Base-by-base conservation (phyloP, 2,797 vertebrate genomes). In the Iguana delicatissima region DNA sequence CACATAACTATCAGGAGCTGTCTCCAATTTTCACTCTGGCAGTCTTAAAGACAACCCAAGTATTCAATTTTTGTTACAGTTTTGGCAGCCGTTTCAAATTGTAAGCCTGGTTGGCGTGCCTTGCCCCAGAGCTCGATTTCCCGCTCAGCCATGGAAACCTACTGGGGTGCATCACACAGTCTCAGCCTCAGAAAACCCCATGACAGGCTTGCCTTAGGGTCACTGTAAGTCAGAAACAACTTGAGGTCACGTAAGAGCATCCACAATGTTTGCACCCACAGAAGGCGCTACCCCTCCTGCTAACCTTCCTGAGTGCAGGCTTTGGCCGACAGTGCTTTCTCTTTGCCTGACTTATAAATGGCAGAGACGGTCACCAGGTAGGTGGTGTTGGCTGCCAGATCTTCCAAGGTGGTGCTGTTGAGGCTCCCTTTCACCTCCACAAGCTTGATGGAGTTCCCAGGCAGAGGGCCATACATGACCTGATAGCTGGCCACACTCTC, bases 301-400 rank as follows among this genome's bases (percentile, higher is more conserved):
- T 97, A 96, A 98, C 98, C 98, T 93, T 98, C 98, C 83, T 97
- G 97, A 1, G 99, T 99, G 93, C 99, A 99, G 2, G 97, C 98
- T 93, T 98, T 99, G 64, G 98, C 98, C 0, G 99, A 99, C 95
- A 99, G 97, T 3, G 98, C 98, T 88, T 95, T 98, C 96, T 99
- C 98, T 88, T 94, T 97, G 80, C 99, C 99, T 0, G 98, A 98
- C 18, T 94, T 91, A 77, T 99, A 98, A 81, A 95, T 87, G 0
- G 98, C 98, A 0, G 96, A 98, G 72, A 99, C 97, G 0, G 99
- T 99, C 93, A 99, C 98, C 95, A 99, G 93, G 93, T 99, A 99
- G 69, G 98, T 98, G 14, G 98, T 98, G 85, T 98, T 98, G 0
- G 98, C 97, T 32, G 97, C 95, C 94, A 99, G 98, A 26, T 98